These are phyloP conservation scores for Cydia amplana DNA, from an alignment of 1,140 invertebrate species.

Conservation along the genomic window DNA sequence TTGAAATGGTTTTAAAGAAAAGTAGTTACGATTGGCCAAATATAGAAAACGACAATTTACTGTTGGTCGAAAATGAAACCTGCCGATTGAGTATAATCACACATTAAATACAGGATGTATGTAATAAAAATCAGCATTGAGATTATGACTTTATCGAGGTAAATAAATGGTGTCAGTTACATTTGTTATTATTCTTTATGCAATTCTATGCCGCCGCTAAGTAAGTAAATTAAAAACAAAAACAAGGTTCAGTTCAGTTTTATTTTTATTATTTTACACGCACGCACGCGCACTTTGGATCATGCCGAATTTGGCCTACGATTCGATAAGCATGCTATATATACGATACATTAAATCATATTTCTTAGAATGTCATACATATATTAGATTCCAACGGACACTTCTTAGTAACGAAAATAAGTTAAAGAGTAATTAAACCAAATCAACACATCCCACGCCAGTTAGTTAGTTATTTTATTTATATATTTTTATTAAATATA, in stretches of 20 bases:
- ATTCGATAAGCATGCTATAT: no score
- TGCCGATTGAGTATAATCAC: not conserved
- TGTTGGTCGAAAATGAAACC: not conserved
- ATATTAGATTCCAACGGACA: no score
- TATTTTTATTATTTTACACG: not conserved
- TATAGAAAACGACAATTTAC: not conserved
- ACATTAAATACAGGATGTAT: slow-evolving; percentile 9
- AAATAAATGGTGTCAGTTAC: slow-evolving; percentile 9
- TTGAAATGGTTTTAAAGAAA: not conserved
- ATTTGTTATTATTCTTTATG: not conserved
- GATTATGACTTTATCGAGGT: slow-evolving; percentile 1
- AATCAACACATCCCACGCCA: no score
- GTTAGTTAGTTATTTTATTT: no score
- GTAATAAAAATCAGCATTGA: slow-evolving; percentile 1
- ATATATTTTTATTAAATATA: no score
- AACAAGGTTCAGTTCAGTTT: no score
- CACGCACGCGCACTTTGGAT: no score
- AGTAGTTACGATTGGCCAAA: not conserved
- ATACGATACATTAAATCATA: no score
- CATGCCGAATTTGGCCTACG: no score
- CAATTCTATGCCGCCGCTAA: not conserved
- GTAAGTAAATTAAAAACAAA: not conserved
- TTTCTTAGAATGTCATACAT: no score
- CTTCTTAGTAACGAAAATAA: no score
- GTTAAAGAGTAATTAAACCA: no score